phyloP scores from a whole-genome alignment of 64 coral and sea anemone species.

The Montipora foliosa region DNA sequence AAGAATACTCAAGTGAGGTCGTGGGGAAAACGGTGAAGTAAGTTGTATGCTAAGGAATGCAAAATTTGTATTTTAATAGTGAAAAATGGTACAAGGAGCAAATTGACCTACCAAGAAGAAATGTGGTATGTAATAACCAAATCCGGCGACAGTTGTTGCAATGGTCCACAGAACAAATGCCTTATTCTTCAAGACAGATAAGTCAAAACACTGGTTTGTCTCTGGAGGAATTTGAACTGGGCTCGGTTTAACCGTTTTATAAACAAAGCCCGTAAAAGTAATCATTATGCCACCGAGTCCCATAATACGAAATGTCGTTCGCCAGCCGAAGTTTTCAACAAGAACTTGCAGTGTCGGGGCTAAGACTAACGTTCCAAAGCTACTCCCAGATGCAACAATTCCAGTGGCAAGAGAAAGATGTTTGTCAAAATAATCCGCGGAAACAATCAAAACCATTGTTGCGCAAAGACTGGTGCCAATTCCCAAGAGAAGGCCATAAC shows the following conservation, averaged over 20 bases:
- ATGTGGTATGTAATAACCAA: constrained; percentile 89
- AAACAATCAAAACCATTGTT: constrained; percentile 86
- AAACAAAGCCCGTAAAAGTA: constrained; percentile 70
- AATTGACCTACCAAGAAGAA: constrained; percentile 78
- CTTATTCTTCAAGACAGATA: constrained; percentile 75
- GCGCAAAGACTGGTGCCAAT: constrained; percentile 87
- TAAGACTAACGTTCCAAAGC: constrained; percentile 80
- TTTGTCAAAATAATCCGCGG: constrained; percentile 89
- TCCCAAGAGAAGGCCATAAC: constrained; percentile 80
- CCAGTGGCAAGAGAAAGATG: constrained; percentile 90
- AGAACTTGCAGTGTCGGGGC: constrained; percentile 77
- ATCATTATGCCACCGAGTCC: constrained; percentile 55
- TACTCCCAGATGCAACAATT: constrained; percentile 81
- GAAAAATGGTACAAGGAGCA: no score
- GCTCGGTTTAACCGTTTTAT: constrained; percentile 50
- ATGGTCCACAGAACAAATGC: constrained; percentile 86
- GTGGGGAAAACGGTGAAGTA: no score
- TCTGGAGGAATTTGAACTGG: constrained; percentile 6
- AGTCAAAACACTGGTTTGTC: constrained; percentile 58
- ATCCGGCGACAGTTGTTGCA: constrained; percentile 69
- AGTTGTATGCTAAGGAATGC: no score
- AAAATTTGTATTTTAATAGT: no score
- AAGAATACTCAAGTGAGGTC: no score
- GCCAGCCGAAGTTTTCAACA: constrained; percentile 68
- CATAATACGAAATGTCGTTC: constrained; percentile 65